Evolutionary conservation across 2,113 vertebrate genomes (phyloP).

Genomic region (Eupsittula cactorum): DNA sequence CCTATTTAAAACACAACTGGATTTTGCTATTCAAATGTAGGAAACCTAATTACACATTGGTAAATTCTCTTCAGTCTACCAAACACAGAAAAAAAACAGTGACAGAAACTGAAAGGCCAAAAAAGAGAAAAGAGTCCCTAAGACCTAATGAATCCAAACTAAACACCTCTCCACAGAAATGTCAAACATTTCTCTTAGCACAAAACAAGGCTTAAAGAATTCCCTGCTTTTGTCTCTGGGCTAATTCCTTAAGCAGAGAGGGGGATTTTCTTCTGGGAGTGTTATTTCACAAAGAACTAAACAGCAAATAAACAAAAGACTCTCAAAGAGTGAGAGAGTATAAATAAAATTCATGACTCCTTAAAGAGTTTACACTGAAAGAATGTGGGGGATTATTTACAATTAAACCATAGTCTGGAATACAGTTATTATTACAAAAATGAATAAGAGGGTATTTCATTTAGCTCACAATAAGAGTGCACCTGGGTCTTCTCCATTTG

Average conservation of each 20-base stretch:
- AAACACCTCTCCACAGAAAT: slow-evolving; percentile 92
- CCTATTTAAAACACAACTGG: slow-evolving; percentile 88
- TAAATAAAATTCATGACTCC: slow-evolving; percentile 90
- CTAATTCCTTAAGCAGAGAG: slow-evolving; percentile 96
- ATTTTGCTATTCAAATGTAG: slow-evolving; percentile 89
- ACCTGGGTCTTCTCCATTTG: slow-evolving; percentile 70
- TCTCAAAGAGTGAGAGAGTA: slow-evolving; percentile 86
- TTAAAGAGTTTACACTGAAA: slow-evolving; percentile 88
- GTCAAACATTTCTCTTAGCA: slow-evolving; percentile 93
- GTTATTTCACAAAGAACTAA: slow-evolving; percentile 87
- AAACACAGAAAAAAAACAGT: slow-evolving; percentile 86
- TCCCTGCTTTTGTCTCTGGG: slow-evolving; percentile 90
- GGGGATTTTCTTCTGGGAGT: slow-evolving; percentile 87
- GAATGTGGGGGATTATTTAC: slow-evolving; percentile 85
- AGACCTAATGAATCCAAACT: slow-evolving; percentile 99
- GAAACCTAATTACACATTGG: slow-evolving; percentile 96
- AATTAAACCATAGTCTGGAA: slow-evolving; percentile 80
- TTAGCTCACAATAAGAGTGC: slow-evolving; percentile 65
- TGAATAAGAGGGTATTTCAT: slow-evolving; percentile 70
- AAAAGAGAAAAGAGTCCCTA: slow-evolving; percentile 82
- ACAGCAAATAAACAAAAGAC: slow-evolving; percentile 89
- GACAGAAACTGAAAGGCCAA: slow-evolving; percentile 84
- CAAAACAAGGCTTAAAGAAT: slow-evolving; percentile 93
- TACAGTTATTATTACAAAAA: slow-evolving; percentile 79
- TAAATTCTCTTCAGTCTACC: slow-evolving; percentile 90